Conservation (phyloP, 2,113 vertebrate species). For the Pachycephala philippinensis region DNA sequence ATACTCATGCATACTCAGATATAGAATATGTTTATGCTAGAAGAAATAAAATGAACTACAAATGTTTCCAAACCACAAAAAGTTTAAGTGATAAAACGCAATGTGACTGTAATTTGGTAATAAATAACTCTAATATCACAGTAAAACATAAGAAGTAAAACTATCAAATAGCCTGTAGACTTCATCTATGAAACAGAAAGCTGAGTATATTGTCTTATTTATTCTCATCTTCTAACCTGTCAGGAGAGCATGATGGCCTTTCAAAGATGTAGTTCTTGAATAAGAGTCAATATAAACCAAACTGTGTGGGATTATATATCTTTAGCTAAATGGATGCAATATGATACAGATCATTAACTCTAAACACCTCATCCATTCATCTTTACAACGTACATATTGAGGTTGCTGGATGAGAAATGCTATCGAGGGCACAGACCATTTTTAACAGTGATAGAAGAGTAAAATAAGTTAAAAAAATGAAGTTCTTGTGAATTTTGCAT, state of each 20-base stretch:
- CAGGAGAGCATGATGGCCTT: constrained; percentile 24
- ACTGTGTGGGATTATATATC: constrained; percentile 53
- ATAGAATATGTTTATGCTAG: background rate
- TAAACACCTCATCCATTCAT: constrained; percentile 61
- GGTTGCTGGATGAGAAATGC: constrained; percentile 33
- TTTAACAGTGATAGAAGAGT: constrained; percentile 13
- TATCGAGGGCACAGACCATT: constrained; percentile 1
- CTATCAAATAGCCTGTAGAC: background rate
- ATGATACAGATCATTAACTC: constrained; percentile 65
- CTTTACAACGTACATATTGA: constrained; percentile 56
- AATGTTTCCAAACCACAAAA: constrained; percentile 10
- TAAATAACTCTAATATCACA: background rate
- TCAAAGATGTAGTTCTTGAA: constrained; percentile 22
- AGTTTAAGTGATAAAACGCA: constrained; percentile 22
- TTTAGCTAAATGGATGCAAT: constrained; percentile 57
- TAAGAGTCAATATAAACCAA: constrained; percentile 55
- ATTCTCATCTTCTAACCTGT: constrained; percentile 47
- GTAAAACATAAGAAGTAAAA: constrained; percentile 9
- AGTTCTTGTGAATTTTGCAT: background rate
- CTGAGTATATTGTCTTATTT: constrained; percentile 41
- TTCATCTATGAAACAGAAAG: constrained; percentile 6
- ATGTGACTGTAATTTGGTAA: background rate
- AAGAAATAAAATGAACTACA: background rate
- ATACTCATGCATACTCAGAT: background rate
- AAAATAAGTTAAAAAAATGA: background rate